A percentile compares a stretch with the other conserved stretches of the same genome.
Evolutionary conservation across 2,113 vertebrate genomes (phyloP).

Genomic region (Menura novaehollandiae): DNA sequence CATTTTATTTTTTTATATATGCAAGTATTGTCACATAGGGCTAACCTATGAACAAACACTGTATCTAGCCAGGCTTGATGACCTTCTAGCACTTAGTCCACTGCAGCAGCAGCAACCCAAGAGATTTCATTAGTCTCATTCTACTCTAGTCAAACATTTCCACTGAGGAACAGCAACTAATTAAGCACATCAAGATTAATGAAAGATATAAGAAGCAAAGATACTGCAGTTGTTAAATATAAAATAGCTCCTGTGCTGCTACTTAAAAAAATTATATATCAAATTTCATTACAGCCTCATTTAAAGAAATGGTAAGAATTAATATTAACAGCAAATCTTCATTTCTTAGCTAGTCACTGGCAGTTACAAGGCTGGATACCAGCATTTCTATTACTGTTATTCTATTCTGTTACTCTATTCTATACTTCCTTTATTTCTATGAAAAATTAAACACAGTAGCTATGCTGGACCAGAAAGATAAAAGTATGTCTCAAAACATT

Average conservation of each 20-base stretch:
- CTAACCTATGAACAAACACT: neutral
- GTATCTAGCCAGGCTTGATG: neutral
- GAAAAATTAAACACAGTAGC: neutral
- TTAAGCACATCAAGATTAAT: conserved; percentile 57
- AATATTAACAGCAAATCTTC: conserved; percentile 26
- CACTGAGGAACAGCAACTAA: conserved; percentile 43
- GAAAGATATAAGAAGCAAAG: conserved; percentile 28
- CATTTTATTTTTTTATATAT: neutral
- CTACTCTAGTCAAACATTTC: conserved; percentile 15
- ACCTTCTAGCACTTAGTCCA: neutral
- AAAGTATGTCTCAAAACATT: neutral
- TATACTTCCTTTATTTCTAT: too few species aligned
- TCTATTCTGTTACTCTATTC: too few species aligned
- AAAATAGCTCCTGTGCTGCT: neutral
- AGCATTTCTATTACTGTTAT: neutral
- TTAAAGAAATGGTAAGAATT: neutral
- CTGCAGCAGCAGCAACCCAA: neutral
- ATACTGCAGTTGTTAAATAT: neutral
- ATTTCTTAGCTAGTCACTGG: neutral
- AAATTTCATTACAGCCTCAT: conserved; percentile 19
- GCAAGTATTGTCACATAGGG: neutral
- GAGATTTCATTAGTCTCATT: conserved; percentile 35
- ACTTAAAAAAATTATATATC: conserved; percentile 10
- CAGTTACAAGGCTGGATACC: neutral
- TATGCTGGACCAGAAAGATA: neutral